Evolutionary conservation across 2,888 invertebrate genomes (phyloP), one percentile per base, ranked within the genome.

Genomic region (Drosophila prolongata): DNA sequence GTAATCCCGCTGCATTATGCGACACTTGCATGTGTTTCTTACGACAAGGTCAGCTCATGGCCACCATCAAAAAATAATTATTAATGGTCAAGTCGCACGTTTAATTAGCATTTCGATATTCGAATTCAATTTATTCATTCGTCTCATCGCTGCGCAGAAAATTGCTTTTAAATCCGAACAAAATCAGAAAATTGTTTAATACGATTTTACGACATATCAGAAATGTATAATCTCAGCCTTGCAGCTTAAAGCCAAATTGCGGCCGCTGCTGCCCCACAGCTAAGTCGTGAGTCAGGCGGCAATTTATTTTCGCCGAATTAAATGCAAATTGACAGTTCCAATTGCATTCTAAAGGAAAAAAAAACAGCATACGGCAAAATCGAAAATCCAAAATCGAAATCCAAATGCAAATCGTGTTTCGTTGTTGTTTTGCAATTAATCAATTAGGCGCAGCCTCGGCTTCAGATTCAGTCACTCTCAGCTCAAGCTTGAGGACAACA

Each of bases 251-350:
- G 53, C 65, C 56, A 74, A 72, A 74, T 74, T 72, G 75, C 58
- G 43, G 43, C 44, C 46, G 49, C 49, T 60, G 46, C 52, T 50
- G 61, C 57, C 59, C 53, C 54, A 50, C 10, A 71, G 71, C 57
- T 56, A 71, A 77, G 66, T 88, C 83, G 83, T 83, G 86, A 83
- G 88, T 88, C 88, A 83, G 80, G 78, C 70, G 69, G 78, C 83
- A 86, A 88, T 88, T 83, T 88, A 87, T 80, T 86, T 85, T 79
- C 86, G 76, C 83, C 83, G 89, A 83, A 83, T 83, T 88, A 86
- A 83, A 83, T 88, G 83, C 83, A 83, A 83, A 88, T 88, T 83
- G 88, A 88, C 83, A 83, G 83, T 82, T 83, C 80, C 87, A 80
- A 88, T 83, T 83, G 88, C 83, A 83, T 76, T 83, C 87, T 76